These are phyloP conservation scores for Pantherophis alleghaniensis DNA, from an alignment of 2,797 vertebrate species.

Conservation along the genomic window DNA sequence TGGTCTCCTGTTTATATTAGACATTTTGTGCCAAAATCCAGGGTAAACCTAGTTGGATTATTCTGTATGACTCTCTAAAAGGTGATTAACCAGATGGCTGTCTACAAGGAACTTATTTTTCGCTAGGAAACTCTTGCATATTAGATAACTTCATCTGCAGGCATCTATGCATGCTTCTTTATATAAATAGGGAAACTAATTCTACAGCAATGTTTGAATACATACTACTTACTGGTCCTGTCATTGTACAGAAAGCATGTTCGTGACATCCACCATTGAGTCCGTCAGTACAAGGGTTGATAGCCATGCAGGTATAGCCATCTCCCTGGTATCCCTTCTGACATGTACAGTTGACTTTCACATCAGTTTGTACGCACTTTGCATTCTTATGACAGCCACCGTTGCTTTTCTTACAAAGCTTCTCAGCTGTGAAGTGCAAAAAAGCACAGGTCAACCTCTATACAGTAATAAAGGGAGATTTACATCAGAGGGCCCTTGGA, in stretches of 20 bases:
- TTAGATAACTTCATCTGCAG: not conserved
- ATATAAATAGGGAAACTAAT: not conserved
- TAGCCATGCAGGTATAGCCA: constrained; percentile 78
- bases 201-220: not conserved
- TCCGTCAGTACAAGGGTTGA: constrained; percentile 79
- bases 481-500: not conserved
- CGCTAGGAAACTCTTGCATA: not conserved
- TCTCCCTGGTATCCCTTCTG: constrained; percentile 82
- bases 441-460: not conserved
- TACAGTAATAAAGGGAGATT: not conserved
- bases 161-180: not conserved
- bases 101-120: not conserved
- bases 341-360: constrained; percentile 83
- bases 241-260: constrained; percentile 87
- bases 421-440: constrained; percentile 69
- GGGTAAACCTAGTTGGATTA: not conserved
- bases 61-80: not conserved
- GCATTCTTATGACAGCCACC: constrained; percentile 84
- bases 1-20: not conserved
- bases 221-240: constrained; percentile 79
- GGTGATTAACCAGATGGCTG: not conserved
- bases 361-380: constrained; percentile 78
- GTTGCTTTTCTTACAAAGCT: constrained; percentile 84
- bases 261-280: constrained; percentile 88
- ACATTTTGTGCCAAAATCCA: not conserved